Percentiles rank a stretch among this genome's conserved stretches.
Evolutionary conservation across 2,888 invertebrate species (phyloP).

Genomic region (Eurytoma adleriae): DNA sequence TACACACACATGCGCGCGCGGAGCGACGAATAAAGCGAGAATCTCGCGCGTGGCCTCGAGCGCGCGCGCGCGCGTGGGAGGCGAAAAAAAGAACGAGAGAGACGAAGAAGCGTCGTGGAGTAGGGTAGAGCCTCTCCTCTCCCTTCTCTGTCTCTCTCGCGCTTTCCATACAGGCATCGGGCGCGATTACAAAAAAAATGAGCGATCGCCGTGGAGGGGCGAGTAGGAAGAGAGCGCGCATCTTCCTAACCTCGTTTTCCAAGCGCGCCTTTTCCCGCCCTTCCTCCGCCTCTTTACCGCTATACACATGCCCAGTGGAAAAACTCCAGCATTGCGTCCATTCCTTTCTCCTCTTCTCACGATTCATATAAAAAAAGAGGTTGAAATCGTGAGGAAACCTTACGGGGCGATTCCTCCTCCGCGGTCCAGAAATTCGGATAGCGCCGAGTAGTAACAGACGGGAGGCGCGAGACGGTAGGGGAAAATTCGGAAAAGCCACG

Average conservation of each 20-base stretch:
- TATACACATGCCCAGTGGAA: neutral
- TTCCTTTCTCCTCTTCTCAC: neutral
- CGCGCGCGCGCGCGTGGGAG: constrained; percentile 27
- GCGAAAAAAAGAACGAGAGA: constrained; percentile 5
- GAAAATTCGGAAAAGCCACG: constrained; percentile 41
- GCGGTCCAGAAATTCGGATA: neutral
- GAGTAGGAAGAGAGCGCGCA: constrained; percentile 32
- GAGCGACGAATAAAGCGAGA: neutral
- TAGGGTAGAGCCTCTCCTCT: too few species aligned
- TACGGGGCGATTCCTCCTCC: neutral
- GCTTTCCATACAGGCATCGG: neutral
- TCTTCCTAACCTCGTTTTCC: constrained; percentile 53
- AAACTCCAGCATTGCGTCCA: neutral
- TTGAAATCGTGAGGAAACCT: neutral
- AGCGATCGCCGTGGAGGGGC: constrained; percentile 1
- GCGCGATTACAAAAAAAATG: constrained; percentile 2
- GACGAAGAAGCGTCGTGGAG: neutral
- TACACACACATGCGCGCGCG: constrained; percentile 52
- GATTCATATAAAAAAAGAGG: neutral
- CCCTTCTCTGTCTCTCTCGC: neutral
- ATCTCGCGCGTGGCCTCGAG: constrained; percentile 26
- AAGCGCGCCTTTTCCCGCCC: constrained; percentile 32
- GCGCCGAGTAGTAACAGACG: neutral
- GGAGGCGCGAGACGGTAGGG: constrained; percentile 4
- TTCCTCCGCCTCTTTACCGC: constrained; percentile 11